Base-by-base conservation (phyloP, 2,888 invertebrate species). In the Euplexia lucipara region DNA sequence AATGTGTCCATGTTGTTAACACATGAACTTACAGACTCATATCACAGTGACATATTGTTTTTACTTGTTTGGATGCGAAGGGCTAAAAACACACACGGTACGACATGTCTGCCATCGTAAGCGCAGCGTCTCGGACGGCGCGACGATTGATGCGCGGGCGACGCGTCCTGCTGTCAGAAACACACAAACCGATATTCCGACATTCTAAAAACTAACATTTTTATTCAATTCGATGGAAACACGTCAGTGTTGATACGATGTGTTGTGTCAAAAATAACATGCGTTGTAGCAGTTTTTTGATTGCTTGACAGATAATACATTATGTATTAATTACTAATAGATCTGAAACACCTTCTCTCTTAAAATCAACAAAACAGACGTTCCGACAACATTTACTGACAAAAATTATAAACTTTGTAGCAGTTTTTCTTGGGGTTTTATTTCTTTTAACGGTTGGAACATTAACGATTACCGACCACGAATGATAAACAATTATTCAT, bases 81-180 rank as follows among this genome's bases (percentile, higher is more conserved):
- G 74, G 77, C 81, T 79, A 73, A 75, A 80, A 82, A 78, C 81
- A 71, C 75, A 77, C 81, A 82, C 76, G 80, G 54, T 18, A 74
- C 73, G 79, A 80, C 86, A 80, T 86, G 88, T 90, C 89, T 90
- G 90, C 85, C 86, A 84, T 82, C 79, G 75, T 76, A 26, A 41
- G 52, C 63, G 68, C 72, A 81, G 80, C 78, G 78, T 81, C n/a
- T n/a, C 83, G 86, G 88, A 87, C 87, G 83, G 70, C 59, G 72
- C 80, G 93, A 82, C 83, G 93, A 93, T 62, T 81, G 94, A 93
- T 78, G 84, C 83, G 86, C 81, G 81, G 88, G 86, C 88, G 86
- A 71, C 84, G 83, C 75, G 86, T 83, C 85, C 83, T 85, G 70
- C 81, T 83, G 85, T 82, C 81, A 77, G 37, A 67, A 49, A 54